Evolutionary conservation across 2,888 invertebrate species (phyloP), one percentile per base, ranked within the genome.

Genomic region (Callyntrura guangdongensis): DNA sequence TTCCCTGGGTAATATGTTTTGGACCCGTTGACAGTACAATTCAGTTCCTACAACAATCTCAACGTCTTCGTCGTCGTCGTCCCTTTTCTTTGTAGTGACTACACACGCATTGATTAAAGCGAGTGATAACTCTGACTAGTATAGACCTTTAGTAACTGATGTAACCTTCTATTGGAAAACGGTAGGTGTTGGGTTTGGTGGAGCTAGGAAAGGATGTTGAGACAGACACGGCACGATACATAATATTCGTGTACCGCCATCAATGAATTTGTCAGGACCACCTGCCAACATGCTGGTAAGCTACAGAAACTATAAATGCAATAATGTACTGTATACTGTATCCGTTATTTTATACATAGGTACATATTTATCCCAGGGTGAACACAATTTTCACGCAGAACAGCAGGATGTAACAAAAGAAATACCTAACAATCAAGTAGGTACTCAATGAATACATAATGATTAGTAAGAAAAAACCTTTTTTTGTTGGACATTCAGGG

Each of bases 11-110:
- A 86, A 53, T 74, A 59, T 47, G 53, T 86, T 72, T 53, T 86
- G n/a, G 47, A 84, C 72, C 22, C 74, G 72, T 56, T 86, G 85
- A 86, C 85, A 86, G 74, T 74, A 74, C 74, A 72, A 86, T 86
- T 81, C 59, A 81, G 36, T 59, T 14, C 59, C 11, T 22, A 36
- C 82, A 82, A 45, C 45, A n/a, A 17, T 11, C 59, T 45, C 6
- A 11, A 47, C 82, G 12, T 83, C 64, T 14, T 64, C 22, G 45
- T 82, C 11, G 56, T 56, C 8, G 17, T 47, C 6, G 14, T 49
- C 17, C 20, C 11, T 27, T 82, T 77, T 9, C 56, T 81, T 59
- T 81, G 56, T 81, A n/a, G 56, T 36, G 22, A 53, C 25, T 36
- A 14, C n/a, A 59, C 59, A 36, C 11, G 6, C 59, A 36, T n/a